Percentiles rank a stretch among this genome's conserved stretches.
These are phyloP conservation scores for Dynastes grantii DNA, from an alignment of 2,888 invertebrate genomes.

Conservation along the genomic window DNA sequence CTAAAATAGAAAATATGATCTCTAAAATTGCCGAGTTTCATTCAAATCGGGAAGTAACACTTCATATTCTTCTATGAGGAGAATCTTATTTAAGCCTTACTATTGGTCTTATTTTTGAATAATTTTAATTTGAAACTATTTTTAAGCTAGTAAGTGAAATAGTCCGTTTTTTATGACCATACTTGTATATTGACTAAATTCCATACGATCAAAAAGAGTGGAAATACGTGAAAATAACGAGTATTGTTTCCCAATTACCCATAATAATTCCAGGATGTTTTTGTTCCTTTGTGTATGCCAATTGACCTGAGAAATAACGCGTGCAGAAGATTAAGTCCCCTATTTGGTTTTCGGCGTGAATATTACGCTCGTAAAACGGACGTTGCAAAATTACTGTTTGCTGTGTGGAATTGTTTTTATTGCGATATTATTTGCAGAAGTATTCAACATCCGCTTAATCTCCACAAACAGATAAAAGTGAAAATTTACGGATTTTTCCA, in stretches of 20 bases:
- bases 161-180: no score
- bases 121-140: no score
- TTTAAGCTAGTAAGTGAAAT: no score
- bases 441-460: no score
- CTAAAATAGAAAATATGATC: no score
- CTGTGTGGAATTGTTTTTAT: not conserved
- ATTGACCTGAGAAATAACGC: slow-evolving; percentile 37
- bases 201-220: slow-evolving; percentile 16
- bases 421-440: not conserved
- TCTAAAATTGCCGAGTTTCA: no score
- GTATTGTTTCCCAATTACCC: slow-evolving; percentile 21
- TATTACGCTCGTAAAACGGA: slow-evolving; percentile 14
- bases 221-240: slow-evolving; percentile 8
- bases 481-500: no score
- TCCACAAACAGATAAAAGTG: no score
- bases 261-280: slow-evolving; percentile 23
- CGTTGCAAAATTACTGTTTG: slow-evolving; percentile 13
- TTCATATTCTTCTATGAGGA: no score
- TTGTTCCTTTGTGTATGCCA: slow-evolving; percentile 31
- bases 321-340: slow-evolving; percentile 5
- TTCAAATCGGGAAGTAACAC: no score
- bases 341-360: not conserved
- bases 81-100: no score
- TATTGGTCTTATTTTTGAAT: no score
- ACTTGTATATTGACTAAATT: not conserved